A percentile compares a stretch with the other conserved stretches of the same genome.
Evolutionary conservation across 2,113 vertebrate species (phyloP).

Genomic region (Antennarius striatus): DNA sequence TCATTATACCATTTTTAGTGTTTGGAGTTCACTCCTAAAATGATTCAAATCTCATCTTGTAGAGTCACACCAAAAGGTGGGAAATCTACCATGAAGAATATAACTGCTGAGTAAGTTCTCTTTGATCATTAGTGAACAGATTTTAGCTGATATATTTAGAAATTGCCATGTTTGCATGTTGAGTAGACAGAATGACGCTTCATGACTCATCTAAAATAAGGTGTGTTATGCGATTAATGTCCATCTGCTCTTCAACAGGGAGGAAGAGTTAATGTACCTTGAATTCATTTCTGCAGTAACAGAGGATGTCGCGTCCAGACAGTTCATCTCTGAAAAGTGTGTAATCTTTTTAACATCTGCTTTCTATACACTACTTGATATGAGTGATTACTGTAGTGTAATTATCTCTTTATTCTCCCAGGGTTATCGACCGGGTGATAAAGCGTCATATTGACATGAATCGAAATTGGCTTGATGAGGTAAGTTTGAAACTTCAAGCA

Average conservation of each 20-base stretch:
- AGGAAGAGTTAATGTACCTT: constrained; percentile 90
- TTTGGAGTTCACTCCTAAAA: constrained; percentile 1
- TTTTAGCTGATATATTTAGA: background rate
- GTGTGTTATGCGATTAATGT: background rate
- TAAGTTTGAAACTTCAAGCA: constrained; percentile 35
- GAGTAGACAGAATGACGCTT: background rate
- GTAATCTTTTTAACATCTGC: constrained; percentile 10
- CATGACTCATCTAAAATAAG: background rate
- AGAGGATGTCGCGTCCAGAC: constrained; percentile 89
- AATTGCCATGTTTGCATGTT: background rate
- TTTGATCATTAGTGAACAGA: background rate
- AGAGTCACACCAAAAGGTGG: constrained; percentile 60
- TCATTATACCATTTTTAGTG: background rate
- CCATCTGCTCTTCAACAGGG: constrained; percentile 75
- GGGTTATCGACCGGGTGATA: constrained; percentile 75
- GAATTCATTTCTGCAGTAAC: constrained; percentile 91
- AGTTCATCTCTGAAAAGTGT: constrained; percentile 91
- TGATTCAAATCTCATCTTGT: constrained; percentile 1
- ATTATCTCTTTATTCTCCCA: constrained; percentile 32
- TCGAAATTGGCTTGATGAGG: constrained; percentile 75
- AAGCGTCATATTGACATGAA: constrained; percentile 77
- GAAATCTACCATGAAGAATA: constrained; percentile 65
- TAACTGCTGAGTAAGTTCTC: constrained; percentile 82
- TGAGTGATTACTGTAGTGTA: background rate
- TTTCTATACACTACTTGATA: background rate